Conservation (phyloP, 2,888 invertebrate species). For the Phaedon cochleariae region DNA sequence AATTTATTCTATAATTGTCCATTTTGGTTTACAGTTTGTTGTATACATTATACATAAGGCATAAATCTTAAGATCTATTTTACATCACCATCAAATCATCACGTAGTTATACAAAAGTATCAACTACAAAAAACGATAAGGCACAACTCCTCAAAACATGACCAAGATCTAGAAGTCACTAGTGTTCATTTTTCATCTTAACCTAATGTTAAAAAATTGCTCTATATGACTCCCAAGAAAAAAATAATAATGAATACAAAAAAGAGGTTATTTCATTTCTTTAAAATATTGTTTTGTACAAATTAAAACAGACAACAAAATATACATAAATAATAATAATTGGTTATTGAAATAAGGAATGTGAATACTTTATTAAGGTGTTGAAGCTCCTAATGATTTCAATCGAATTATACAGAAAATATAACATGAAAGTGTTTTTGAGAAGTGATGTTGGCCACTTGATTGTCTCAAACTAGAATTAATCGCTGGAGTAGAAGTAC, state of each 20-base stretch:
- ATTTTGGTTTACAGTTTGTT: constrained; percentile 52
- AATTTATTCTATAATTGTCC: constrained; percentile 53
- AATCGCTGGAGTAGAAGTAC: not conserved
- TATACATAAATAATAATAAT: constrained; percentile 43
- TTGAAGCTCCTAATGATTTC: constrained; percentile 21
- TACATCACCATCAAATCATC: constrained; percentile 39
- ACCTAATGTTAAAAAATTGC: not conserved
- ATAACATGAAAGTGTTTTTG: not conserved
- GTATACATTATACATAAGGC: constrained; percentile 53
- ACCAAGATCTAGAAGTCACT: constrained; percentile 19
- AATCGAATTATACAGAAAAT: not conserved
- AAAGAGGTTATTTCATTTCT: constrained; percentile 18
- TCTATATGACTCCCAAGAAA: constrained; percentile 18
- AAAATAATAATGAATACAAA: constrained; percentile 26
- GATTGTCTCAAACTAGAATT: not conserved
- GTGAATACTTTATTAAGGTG: constrained; percentile 44
- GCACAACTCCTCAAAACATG: constrained; percentile 44
- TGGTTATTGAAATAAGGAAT: constrained; percentile 15
- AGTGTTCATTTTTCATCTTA: not conserved
- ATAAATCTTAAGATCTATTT: constrained; percentile 43
- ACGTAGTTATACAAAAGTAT: constrained; percentile 42
- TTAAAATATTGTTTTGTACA: constrained; percentile 45
- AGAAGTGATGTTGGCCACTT: not conserved
- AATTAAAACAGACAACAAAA: constrained; percentile 46
- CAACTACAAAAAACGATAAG: constrained; percentile 45